phyloP scores from a whole-genome alignment of 2,888 invertebrate species.

The Endotricha flammealis region DNA sequence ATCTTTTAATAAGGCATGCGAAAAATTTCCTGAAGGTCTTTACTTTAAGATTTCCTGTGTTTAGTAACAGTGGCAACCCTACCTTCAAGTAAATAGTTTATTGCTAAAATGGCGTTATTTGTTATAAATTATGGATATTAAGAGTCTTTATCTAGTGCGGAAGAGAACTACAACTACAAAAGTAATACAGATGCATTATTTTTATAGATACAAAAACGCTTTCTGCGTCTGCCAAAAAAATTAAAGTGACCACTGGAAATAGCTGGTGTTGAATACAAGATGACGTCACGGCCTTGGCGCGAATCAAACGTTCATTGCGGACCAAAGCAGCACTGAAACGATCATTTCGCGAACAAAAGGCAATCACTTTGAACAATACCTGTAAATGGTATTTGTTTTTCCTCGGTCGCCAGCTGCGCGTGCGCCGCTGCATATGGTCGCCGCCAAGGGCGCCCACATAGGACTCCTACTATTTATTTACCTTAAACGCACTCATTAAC shows the following conservation, averaged over 20 bases:
- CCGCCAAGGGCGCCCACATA: constrained; percentile 3
- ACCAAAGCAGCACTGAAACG: constrained; percentile 15
- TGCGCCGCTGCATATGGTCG: constrained; percentile 10
- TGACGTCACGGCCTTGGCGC: constrained; percentile 6
- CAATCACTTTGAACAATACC: constrained; percentile 23
- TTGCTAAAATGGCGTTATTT: too few species aligned
- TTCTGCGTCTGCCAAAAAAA: not conserved
- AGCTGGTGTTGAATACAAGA: not conserved
- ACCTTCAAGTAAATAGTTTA: too few species aligned
- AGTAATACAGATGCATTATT: too few species aligned
- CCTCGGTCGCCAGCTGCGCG: not conserved
- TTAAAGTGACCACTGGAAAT: constrained; percentile 1
- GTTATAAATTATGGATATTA: too few species aligned
- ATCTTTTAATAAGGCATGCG: too few species aligned
- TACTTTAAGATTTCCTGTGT: too few species aligned
- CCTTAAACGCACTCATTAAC: too few species aligned
- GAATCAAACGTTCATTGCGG: constrained; percentile 4
- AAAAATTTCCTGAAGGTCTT: too few species aligned
- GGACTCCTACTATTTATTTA: not conserved
- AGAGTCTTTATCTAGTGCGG: too few species aligned
- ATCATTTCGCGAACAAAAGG: constrained; percentile 27
- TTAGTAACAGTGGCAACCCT: too few species aligned
- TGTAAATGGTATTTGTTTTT: constrained; percentile 8
- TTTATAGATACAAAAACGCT: too few species aligned
- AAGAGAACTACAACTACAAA: too few species aligned